These are phyloP conservation scores for Campopleginae sp. DNA, from an alignment of 2,888 invertebrate genomes.

Conservation along the genomic window DNA sequence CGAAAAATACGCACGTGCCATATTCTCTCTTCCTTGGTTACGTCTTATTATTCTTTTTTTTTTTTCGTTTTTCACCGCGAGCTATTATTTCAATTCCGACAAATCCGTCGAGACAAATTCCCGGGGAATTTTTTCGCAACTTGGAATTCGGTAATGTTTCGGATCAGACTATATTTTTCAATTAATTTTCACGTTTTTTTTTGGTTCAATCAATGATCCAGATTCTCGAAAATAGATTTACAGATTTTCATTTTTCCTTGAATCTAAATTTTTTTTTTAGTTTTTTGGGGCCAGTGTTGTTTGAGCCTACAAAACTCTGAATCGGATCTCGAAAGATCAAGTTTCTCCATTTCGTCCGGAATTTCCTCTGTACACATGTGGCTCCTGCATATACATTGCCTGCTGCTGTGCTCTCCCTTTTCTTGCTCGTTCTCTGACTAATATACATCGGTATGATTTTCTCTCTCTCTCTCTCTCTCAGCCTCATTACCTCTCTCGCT, in stretches of 20 bases:
- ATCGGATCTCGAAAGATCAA: background rate
- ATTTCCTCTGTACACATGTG: background rate
- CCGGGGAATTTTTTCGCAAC: too few relatives aligned
- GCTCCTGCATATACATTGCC: background rate
- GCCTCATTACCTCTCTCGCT: background rate
- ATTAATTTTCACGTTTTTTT: background rate
- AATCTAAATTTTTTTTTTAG: too few relatives aligned
- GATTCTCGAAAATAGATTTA: too few relatives aligned
- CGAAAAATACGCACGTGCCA: background rate
- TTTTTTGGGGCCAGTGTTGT: too few relatives aligned
- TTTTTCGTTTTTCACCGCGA: background rate
- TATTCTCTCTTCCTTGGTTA: background rate
- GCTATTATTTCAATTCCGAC: background rate
- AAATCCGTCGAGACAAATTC: background rate
- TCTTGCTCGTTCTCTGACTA: conserved; percentile 12
- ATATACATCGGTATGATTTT: conserved; percentile 20
- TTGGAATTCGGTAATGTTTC: too few relatives aligned
- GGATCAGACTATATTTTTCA: background rate
- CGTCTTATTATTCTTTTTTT: background rate
- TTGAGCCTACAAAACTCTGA: background rate
- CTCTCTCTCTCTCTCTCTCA: background rate
- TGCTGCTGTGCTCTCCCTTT: conserved; percentile 18
- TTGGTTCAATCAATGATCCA: background rate
- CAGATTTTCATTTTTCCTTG: too few relatives aligned
- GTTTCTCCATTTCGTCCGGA: background rate